Evolutionary conservation across 2,797 vertebrate species (phyloP), one percentile per base, ranked within the genome.

Genomic region (Morelia viridis): DNA sequence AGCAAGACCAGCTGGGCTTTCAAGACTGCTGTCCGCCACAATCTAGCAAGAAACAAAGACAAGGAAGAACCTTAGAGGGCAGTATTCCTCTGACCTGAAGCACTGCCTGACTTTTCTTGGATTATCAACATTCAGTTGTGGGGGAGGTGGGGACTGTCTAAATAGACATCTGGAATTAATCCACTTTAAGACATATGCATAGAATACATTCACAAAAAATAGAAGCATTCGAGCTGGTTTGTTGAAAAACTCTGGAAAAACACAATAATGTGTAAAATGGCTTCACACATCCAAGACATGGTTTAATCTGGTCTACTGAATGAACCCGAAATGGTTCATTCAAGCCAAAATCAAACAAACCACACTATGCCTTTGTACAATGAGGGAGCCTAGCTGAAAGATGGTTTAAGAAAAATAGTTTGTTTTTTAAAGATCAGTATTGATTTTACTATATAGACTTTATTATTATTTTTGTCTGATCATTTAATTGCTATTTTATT

Each of bases 1-100:
- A 15, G 99, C 99, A 95, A 99, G 94, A 94, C 99, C 99, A 41
- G 99, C 99, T 24, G 99, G 99, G 93, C 99, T 99, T 97, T 99
- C 99, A 96, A 99, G 96, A 97, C 99, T 99, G 90, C 98, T 99
- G 94, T 99, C 99, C 94, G 99, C 98, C 92, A 99, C 98, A 96
- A 99, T 98, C 99, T 99, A 95, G 94, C 61, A 91, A 93, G 94
- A 97, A 96, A 24, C 91, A 95, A 93, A 96, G 65, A 0, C 88
- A 95, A 94, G 89, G 93, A 85, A 56, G 93, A 13, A 28, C 92
- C 26, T 41, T 13, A 41, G 15, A 0, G 28, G 24, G 68, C n/a
- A 92, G 88, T 57, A 90, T 5, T 17, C 50, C 1, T 56, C n/a
- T 62, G 60, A 28, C 19, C 5, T 2, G 10, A 3, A 0, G 61